Conservation (phyloP, 2,113 vertebrate genomes). For the Pipra filicauda region DNA sequence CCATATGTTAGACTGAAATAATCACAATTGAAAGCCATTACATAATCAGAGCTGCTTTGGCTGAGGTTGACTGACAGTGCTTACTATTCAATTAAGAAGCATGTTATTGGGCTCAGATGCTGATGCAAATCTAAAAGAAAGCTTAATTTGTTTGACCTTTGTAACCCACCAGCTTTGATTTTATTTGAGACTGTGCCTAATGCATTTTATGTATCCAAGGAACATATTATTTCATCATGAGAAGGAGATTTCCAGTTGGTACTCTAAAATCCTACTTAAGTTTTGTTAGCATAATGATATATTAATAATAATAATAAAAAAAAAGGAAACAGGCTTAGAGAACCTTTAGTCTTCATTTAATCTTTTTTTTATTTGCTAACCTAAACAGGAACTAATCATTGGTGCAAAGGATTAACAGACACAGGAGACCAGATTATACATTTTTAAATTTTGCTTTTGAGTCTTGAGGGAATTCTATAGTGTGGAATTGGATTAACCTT, state of each 20-base stretch:
- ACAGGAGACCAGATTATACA: slow-evolving; percentile 65
- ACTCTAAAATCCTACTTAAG: slow-evolving; percentile 38
- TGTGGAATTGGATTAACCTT: slow-evolving; percentile 73
- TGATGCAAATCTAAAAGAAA: slow-evolving; percentile 64
- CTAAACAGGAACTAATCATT: slow-evolving; percentile 71
- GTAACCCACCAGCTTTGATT: slow-evolving; percentile 60
- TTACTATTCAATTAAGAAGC: slow-evolving; percentile 72
- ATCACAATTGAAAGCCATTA: slow-evolving; percentile 67
- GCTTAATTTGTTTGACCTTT: slow-evolving; percentile 69
- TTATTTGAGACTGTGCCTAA: slow-evolving; percentile 66
- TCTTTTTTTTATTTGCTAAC: slow-evolving; percentile 69
- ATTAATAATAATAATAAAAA: background rate
- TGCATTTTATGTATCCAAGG: slow-evolving; percentile 43
- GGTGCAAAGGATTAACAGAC: slow-evolving; percentile 70
- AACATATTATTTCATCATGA: slow-evolving; percentile 41
- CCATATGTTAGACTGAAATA: slow-evolving; percentile 66
- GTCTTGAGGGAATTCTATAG: slow-evolving; percentile 52
- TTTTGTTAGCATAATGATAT: slow-evolving; percentile 58
- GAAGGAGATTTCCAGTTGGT: slow-evolving; percentile 34
- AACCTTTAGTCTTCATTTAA: slow-evolving; percentile 63
- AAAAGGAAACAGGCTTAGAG: slow-evolving; percentile 17
- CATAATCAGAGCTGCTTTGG: slow-evolving; percentile 55
- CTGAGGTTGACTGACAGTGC: slow-evolving; percentile 48
- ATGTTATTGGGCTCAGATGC: slow-evolving; percentile 54
- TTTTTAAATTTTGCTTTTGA: slow-evolving; percentile 72